phyloP scores from a whole-genome alignment of 1,140 invertebrate genomes.

The Rhagoletis pomonella region DNA sequence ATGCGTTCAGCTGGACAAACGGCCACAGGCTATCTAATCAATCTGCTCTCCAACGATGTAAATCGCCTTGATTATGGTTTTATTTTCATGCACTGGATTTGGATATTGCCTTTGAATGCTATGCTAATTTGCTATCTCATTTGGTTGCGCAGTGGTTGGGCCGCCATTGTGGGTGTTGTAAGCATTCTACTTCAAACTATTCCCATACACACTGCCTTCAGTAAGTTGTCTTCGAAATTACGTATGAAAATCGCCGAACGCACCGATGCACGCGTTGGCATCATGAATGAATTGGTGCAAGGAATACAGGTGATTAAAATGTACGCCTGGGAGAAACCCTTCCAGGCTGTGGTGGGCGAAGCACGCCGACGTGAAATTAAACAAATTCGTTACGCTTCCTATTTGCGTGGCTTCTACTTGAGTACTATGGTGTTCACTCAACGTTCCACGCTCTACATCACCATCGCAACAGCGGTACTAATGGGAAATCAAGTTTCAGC shows the following conservation, averaged over 20 bases:
- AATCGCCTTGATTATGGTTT: constrained; percentile 80
- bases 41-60: constrained; percentile 89
- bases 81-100: constrained; percentile 79
- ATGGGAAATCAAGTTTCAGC: constrained; percentile 81
- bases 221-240: constrained; percentile 75
- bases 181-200: constrained; percentile 78
- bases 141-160: constrained; percentile 81
- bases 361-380: constrained; percentile 80
- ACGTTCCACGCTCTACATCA: constrained; percentile 83
- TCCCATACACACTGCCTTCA: constrained; percentile 81
- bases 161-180: constrained; percentile 82
- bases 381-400: constrained; percentile 81
- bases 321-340: constrained; percentile 86
- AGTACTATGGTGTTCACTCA: constrained; percentile 82
- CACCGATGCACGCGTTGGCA: constrained; percentile 83
- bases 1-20: constrained; percentile 81
- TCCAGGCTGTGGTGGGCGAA: constrained; percentile 77
- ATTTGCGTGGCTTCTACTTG: constrained; percentile 83
- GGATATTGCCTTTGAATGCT: constrained; percentile 83
- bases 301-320: constrained; percentile 88
- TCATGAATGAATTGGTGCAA: constrained; percentile 87
- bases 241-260: constrained; percentile 77
- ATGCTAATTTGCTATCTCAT: constrained; percentile 79
- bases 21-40: constrained; percentile 88
- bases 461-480: constrained; percentile 82